phyloP scores from a whole-genome alignment of 2,113 vertebrate species.

The Todiramphus chloris region DNA sequence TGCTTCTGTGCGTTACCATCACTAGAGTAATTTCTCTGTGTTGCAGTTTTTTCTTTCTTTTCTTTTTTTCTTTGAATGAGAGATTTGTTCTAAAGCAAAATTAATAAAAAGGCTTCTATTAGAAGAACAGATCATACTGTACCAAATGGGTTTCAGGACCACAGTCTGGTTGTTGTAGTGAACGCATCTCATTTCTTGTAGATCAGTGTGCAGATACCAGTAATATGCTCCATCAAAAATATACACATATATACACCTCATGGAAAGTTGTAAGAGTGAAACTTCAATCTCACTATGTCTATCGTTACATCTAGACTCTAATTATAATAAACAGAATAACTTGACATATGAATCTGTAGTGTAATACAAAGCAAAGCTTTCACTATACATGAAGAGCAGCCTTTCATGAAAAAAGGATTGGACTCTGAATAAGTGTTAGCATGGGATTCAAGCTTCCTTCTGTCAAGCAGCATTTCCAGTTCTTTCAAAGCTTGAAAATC shows the following conservation, averaged over 20 bases:
- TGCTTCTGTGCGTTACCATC: slow-evolving; percentile 49
- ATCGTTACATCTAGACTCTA: background rate
- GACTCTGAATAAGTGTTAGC: background rate
- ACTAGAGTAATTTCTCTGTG: slow-evolving; percentile 59
- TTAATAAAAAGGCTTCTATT: background rate
- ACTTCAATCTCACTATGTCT: background rate
- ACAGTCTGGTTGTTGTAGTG: background rate
- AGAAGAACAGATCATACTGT: background rate
- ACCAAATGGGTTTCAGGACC: background rate
- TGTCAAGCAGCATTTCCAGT: background rate
- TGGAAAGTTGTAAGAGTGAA: background rate
- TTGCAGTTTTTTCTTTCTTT: background rate
- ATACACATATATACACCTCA: rapidly evolving
- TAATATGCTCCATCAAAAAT: background rate
- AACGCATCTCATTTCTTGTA: background rate
- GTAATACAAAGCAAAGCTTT: background rate
- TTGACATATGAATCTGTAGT: background rate
- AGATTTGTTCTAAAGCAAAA: slow-evolving; percentile 2
- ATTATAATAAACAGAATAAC: background rate
- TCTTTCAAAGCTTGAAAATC: background rate
- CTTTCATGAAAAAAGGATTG: background rate
- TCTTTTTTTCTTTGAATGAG: background rate
- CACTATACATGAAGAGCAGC: background rate
- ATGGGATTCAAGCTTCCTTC: background rate
- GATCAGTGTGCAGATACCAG: background rate